These are phyloP conservation scores for Proteles cristata DNA, from an alignment of 2,113 vertebrate genomes.

Conservation along the genomic window DNA sequence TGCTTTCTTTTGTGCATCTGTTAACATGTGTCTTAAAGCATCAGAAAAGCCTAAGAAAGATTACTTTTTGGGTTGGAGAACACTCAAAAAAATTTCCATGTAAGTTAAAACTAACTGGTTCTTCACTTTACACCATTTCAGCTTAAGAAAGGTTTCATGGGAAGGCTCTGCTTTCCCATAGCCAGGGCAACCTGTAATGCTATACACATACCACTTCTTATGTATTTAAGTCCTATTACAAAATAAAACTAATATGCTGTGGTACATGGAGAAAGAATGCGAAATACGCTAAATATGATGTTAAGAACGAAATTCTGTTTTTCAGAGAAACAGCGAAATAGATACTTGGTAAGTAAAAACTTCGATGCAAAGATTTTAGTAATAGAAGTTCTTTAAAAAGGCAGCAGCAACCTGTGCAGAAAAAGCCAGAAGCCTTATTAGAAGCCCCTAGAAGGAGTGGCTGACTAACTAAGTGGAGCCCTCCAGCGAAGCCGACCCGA, in stretches of 20 bases:
- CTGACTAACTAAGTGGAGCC: not conserved
- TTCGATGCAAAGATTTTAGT: not conserved
- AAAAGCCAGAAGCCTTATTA: not conserved
- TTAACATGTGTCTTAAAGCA: not conserved
- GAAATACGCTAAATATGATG: not conserved
- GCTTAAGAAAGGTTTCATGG: not conserved
- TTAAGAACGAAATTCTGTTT: not conserved
- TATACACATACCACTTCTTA: not conserved
- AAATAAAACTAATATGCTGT: not conserved
- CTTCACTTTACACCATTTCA: not conserved
- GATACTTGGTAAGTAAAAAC: not conserved
- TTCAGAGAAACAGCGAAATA: slow-evolving; percentile 16
- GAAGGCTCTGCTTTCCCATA: not conserved
- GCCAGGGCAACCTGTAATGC: not conserved
- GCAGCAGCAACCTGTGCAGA: not conserved
- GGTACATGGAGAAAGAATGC: not conserved
- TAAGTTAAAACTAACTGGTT: not conserved
- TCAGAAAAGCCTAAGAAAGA: not conserved
- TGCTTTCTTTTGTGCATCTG: not conserved
- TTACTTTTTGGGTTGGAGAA: not conserved
- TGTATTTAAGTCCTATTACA: not conserved
- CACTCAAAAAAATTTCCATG: not conserved
- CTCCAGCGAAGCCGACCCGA: not conserved
- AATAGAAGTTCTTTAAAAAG: not conserved
- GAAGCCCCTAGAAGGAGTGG: not conserved